Conservation (phyloP, 2,888 invertebrate species). For the Sialis lutaria region DNA sequence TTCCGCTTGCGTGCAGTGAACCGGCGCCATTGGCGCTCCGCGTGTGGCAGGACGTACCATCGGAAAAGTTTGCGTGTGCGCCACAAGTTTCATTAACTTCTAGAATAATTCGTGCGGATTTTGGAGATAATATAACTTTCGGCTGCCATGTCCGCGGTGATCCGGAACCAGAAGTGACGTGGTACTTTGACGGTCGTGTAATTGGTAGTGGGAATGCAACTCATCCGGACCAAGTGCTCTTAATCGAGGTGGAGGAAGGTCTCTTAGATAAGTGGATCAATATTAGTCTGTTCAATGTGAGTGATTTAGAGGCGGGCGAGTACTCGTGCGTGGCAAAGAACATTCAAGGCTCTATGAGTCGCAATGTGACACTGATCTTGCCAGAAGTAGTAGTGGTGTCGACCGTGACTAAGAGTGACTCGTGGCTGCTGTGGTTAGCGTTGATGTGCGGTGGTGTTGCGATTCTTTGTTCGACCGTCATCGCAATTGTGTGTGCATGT, state of each 20-base stretch:
- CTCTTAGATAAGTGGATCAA: constrained; percentile 49
- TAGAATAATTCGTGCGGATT: constrained; percentile 45
- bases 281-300: constrained; percentile 66
- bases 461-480: constrained; percentile 40
- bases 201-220: constrained; percentile 34
- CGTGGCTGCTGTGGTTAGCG: constrained; percentile 52
- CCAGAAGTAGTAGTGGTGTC: constrained; percentile 59
- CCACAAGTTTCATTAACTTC: constrained; percentile 42
- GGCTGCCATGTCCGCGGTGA: constrained; percentile 69
- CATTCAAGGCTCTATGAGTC: constrained; percentile 37
- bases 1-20: constrained; percentile 53
- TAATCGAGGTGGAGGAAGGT: constrained; percentile 28
- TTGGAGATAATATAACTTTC: constrained; percentile 67
- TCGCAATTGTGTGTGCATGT: constrained; percentile 30
- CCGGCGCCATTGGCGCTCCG: constrained; percentile 51
- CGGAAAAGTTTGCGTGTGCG: constrained; percentile 65
- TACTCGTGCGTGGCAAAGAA: constrained; percentile 70
- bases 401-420: constrained; percentile 54
- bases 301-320: constrained; percentile 65
- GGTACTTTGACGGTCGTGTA: constrained; percentile 61
- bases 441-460: constrained; percentile 54
- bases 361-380: constrained; percentile 44
- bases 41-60: constrained; percentile 59
- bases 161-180: constrained; percentile 66
- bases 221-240: constrained; percentile 23